Evolutionary conservation across 2,888 invertebrate genomes (phyloP), one percentile per base, ranked within the genome.

Genomic region (Meghimatium bilineatum): DNA sequence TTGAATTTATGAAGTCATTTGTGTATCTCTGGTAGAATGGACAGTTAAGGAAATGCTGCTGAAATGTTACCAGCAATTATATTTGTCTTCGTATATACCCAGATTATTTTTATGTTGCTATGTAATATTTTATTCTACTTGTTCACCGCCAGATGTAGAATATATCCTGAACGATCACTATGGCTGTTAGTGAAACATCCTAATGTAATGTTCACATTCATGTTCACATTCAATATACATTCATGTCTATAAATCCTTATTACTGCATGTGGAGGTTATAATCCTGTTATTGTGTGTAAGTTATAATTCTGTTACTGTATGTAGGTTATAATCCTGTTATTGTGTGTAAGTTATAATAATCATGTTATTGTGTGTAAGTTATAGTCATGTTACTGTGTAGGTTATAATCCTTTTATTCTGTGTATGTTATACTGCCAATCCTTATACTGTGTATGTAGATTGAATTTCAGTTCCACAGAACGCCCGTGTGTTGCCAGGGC

Each of bases 41-140:
- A 32, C 29, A 20, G 32, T 66, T 66, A 12, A 29, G 17, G 8
- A 66, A 66, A 32, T 66, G 56, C 56, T 80, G 32, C 67, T 80
- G 80, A 2, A 3, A 52, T 66, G 49, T 34, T 29, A 72, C 12
- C 38, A 72, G 72, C 72, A 72, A 72, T 72, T 72, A n/a, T 38
- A 77, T 63, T 2, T 66, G 20, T 20, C 2, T 10, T 32, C 17
- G 14, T 66, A 56, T 56, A 20, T 23, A 56, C 17, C 8, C 56
- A 2, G 20, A 56, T 3, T 56, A 56, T 14, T 3, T 56, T 20
- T 20, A 23, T 17, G 20, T 20, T 56, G 56, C 20, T 12, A 14
- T 6, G 17, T 14, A 3, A 20, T 17, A 56, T 20, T 23, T 20
- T 20, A 56, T 56, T 14, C 2, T 14, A 23, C 2, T 14, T 23